Conservation (phyloP, 2,888 invertebrate genomes). For the Syritta pipiens region DNA sequence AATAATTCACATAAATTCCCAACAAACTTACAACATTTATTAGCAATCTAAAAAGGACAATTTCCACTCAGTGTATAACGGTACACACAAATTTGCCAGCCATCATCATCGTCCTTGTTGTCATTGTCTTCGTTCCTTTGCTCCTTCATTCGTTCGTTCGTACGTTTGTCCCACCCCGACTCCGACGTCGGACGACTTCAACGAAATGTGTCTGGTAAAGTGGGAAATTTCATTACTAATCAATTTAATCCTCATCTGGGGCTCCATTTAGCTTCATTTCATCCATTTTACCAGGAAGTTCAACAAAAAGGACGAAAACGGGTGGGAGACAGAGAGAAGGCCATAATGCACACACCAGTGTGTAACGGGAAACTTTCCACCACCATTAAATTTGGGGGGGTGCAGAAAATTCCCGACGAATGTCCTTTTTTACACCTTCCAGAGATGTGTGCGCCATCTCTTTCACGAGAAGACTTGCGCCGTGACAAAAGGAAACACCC, state of each 20-base stretch:
- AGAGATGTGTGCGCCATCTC: constrained; percentile 19
- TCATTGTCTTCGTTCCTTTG: background rate
- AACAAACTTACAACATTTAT: constrained; percentile 69
- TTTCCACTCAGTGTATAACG: constrained; percentile 43
- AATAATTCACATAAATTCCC: constrained; percentile 69
- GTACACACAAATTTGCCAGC: constrained; percentile 55
- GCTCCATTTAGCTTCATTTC: constrained; percentile 70
- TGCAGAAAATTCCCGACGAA: background rate
- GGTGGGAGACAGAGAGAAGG: background rate
- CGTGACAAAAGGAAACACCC: constrained; percentile 48
- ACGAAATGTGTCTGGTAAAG: constrained; percentile 66
- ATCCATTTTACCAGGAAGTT: constrained; percentile 64
- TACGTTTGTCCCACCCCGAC: background rate
- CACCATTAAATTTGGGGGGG: constrained; percentile 40
- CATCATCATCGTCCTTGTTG: constrained; percentile 32
- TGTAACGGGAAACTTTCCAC: constrained; percentile 53
- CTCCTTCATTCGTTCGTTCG: too few relatives aligned
- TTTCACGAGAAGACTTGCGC: constrained; percentile 51
- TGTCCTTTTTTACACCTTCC: constrained; percentile 65
- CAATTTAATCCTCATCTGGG: constrained; percentile 72
- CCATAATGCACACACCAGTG: too few relatives aligned
- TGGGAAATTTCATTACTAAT: constrained; percentile 72
- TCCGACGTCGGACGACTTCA: background rate
- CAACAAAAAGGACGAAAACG: constrained; percentile 23
- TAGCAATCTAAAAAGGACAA: constrained; percentile 69